A percentile compares a stretch with the other conserved stretches of the same genome.
Evolutionary conservation across 2,888 invertebrate species (phyloP).

Genomic region (Agrenia bidenticulata): DNA sequence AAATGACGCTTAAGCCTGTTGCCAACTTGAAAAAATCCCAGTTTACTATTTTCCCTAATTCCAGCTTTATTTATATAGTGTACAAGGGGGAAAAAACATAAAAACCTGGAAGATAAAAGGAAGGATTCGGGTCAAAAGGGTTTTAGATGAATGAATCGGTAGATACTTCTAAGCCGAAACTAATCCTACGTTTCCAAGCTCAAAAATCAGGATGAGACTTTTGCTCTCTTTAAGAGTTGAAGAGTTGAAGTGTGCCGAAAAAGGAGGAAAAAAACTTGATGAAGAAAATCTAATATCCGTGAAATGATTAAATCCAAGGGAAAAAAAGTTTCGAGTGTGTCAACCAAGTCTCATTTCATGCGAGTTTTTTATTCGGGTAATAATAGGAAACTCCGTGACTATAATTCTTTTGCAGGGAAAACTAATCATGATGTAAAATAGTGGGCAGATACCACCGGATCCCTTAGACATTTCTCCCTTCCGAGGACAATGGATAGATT

Average conservation of each 20-base stretch:
- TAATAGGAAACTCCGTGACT: not conserved
- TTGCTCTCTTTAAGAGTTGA: too few relatives aligned
- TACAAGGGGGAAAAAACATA: too few relatives aligned
- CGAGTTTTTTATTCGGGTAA: not conserved
- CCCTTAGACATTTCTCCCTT: too few relatives aligned
- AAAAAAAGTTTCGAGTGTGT: slow-evolving; percentile 2
- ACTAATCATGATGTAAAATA: slow-evolving; percentile 14
- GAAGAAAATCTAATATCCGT: slow-evolving; percentile 18
- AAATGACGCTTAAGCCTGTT: not conserved
- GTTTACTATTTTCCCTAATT: not conserved
- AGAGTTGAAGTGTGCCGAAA: not conserved
- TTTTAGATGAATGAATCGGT: too few relatives aligned
- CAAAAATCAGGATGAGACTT: too few relatives aligned
- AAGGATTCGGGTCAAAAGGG: too few relatives aligned
- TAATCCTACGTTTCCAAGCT: too few relatives aligned
- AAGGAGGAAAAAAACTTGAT: not conserved
- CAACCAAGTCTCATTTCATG: slow-evolving; percentile 6
- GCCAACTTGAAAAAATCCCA: not conserved
- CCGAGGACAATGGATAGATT: too few relatives aligned
- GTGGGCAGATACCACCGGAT: not conserved
- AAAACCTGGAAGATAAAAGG: too few relatives aligned
- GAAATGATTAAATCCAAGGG: slow-evolving; percentile 11
- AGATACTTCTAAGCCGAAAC: too few relatives aligned
- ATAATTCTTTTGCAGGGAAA: not conserved
- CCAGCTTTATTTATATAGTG: not conserved